Evolutionary conservation across 2,113 vertebrate genomes (phyloP), one percentile per base, ranked within the genome.

Genomic region (Cinclus mexicanus): DNA sequence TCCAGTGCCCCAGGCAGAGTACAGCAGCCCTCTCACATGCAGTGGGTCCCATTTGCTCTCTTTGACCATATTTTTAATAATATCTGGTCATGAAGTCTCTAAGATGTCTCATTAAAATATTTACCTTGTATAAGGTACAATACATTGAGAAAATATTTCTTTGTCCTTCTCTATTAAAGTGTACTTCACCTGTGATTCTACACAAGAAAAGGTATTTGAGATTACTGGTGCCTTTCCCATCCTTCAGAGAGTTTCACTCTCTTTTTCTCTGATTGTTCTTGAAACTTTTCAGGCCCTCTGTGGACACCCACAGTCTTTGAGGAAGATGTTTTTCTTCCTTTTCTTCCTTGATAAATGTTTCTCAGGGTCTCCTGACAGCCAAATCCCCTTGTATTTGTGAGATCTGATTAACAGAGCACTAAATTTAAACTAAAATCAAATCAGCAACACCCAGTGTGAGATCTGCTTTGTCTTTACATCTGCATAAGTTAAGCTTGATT

Each of bases 391-490:
- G 20, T 57, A 46, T 67, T 77, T 60, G 39, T 85, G 57, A 92
- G 94, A 86, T 83, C 56, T 69, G 52, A 94, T 94, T 96, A 96
- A 80, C 26, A 53, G 59, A 59, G 15, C 18, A 42, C 67, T 87
- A 65, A 64, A 85, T 72, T 64, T 87, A 86, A 87, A 69, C 53
- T 69, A 63, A 89, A 95, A 94, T 85, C 47, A 87, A 90, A 95
- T 75, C 75, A 93, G 60, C 35, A 65, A 35, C 23, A 60, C 22
- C 5, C 70, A 76, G 79, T 52, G 28, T 79, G 76, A 81, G 83
- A 63, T 59, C 55, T 60, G 46, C 28, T 83, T 93, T 79, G 46
- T 94, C 37, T 92, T 81, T 52, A 29, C 14, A 69, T 83, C 61
- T 83, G 56, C 52, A 60, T 92, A 94, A 83, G 33, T 76, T 87